Evolutionary conservation across 2,113 vertebrate genomes (phyloP), one percentile per base, ranked within the genome.

Genomic region (Pyxicephalus adspersus): DNA sequence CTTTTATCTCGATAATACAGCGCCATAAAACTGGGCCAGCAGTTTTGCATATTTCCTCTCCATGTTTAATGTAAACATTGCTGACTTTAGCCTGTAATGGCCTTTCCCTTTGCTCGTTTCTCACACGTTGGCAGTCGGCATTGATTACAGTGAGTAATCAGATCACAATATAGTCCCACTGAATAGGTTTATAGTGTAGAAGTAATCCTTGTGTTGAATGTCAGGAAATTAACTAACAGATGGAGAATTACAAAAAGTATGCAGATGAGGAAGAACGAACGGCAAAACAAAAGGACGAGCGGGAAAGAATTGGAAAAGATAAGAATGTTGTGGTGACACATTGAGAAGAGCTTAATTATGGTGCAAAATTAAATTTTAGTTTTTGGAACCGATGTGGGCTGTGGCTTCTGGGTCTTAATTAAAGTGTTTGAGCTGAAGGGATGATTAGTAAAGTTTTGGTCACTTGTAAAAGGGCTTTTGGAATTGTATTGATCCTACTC

Each of bases 101-200:
- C 13, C 31, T n/a, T n/a, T 28, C 25, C 51, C 34, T 20, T 1
- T 20, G 63, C 64, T 73, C 79, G 45, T 82, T 58, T 75, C 63
- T 55, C 61, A 75, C 75, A 55, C 64, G 81, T 85, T 86, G 83
- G 63, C 86, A 88, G 85, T 83, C 85, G 38, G 85, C 83, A 84
- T 77, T 83, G 83, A 82, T 82, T 82, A 82, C 80, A 81, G 80
- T 75, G 68, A 58, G 63, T 81, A 82, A 82, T 82, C 80, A 81
- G 79, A 81, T 81, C 63, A 81, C 58, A 75, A 82, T 82, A 75
- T 65, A 66, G 71, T 55, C 71, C 75, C 65, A 58, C 61, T 75
- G 80, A 82, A 82, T 75, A 75, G 79, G 61, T 75, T 82, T 82
- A 82, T 75, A 82, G 75, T 74, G 61, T 65, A 66, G 80, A 74